These are phyloP conservation scores for Wasmannia auropunctata DNA, from an alignment of 1,140 invertebrate genomes.

Conservation along the genomic window DNA sequence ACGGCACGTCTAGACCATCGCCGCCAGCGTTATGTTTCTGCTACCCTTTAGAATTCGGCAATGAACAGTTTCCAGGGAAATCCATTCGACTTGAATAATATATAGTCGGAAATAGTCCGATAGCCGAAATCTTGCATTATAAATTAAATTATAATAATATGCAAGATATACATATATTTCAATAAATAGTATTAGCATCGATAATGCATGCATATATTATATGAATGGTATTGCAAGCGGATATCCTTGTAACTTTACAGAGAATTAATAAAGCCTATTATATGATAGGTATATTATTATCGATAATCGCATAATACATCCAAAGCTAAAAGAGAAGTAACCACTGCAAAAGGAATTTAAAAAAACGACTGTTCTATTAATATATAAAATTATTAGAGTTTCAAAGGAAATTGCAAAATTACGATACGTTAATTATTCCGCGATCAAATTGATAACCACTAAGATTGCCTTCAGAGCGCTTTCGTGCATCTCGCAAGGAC, in stretches of 20 bases:
- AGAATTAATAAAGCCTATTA: background rate
- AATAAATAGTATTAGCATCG: background rate
- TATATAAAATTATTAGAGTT: background rate
- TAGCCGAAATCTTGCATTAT: background rate
- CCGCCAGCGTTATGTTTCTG: slow-evolving; percentile 40
- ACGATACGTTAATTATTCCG: background rate
- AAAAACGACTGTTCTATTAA: background rate
- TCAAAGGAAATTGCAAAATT: background rate
- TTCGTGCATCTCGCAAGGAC: background rate
- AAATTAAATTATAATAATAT: too few species aligned
- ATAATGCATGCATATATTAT: background rate
- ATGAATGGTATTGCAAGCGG: background rate
- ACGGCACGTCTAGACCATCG: slow-evolving; percentile 49
- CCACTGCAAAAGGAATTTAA: too few species aligned
- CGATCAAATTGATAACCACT: background rate
- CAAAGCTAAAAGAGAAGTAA: background rate
- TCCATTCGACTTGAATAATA: background rate
- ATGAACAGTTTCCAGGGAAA: background rate
- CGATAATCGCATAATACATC: background rate
- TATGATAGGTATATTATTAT: background rate
- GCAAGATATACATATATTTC: background rate
- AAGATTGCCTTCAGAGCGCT: background rate
- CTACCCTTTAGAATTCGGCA: background rate
- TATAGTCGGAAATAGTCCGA: background rate
- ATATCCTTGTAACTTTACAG: background rate